Evolutionary conservation across 2,888 invertebrate genomes (phyloP).

Genomic region (Invenusta paracnida): DNA sequence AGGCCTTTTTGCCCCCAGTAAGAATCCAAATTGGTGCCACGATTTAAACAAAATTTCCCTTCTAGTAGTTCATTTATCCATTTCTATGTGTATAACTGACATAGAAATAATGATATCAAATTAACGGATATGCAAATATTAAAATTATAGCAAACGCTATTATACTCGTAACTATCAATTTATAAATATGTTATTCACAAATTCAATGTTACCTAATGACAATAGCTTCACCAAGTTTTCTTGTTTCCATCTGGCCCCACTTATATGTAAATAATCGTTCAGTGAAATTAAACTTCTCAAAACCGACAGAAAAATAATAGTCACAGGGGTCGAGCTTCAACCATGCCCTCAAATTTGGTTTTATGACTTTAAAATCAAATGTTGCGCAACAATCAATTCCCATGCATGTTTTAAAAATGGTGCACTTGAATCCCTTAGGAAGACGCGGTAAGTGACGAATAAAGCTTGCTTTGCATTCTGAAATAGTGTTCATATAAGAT

Average conservation of each 20-base stretch:
- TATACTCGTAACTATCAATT: no score
- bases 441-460: constrained; percentile 46
- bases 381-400: constrained; percentile 46
- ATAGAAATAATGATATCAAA: no score
- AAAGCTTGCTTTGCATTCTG: constrained; percentile 47
- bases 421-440: constrained; percentile 45
- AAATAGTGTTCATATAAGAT: no score
- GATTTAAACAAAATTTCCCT: no score
- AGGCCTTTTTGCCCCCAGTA: no score
- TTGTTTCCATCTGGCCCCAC: constrained; percentile 44
- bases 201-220: neutral
- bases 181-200: no score
- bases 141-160: no score
- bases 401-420: constrained; percentile 46
- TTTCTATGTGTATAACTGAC: no score
- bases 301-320: constrained; percentile 44
- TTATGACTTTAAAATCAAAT: constrained; percentile 40
- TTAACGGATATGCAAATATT: no score
- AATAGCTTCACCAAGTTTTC: constrained; percentile 14
- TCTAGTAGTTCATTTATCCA: no score
- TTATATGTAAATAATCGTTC: constrained; percentile 45
- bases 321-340: constrained; percentile 48
- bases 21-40: no score
- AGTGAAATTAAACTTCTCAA: constrained; percentile 44
- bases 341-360: constrained; percentile 44